These are phyloP conservation scores for Sanderia malayensis DNA, from an alignment of 30 jellyfish, hydroid and myxozoan species.

Conservation along the genomic window DNA sequence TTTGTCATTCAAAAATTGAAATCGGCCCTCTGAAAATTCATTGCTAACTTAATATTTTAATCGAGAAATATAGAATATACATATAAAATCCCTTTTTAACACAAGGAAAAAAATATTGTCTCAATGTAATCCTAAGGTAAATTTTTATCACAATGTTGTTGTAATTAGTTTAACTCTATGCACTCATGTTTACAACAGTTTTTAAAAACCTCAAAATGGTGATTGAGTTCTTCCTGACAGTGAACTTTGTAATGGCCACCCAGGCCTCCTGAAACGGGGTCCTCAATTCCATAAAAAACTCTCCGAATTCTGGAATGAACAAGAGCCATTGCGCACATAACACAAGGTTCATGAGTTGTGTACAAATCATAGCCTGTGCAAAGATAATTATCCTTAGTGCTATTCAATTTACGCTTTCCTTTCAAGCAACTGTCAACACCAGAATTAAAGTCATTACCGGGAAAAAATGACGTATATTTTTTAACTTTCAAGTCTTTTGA, in stretches of 20 bases:
- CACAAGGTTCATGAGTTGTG: slow-evolving; percentile 84
- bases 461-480: not conserved
- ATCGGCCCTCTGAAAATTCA: not conserved
- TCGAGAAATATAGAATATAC: not conserved
- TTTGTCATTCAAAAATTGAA: not conserved
- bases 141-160: too few relatives aligned
- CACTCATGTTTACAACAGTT: slow-evolving; percentile 16
- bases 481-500: not conserved
- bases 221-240: slow-evolving; percentile 76
- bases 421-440: not conserved
- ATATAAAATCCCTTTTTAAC: not conserved
- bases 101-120: not conserved
- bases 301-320: slow-evolving; percentile 82
- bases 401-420: not conserved
- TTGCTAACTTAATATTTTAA: too few relatives aligned
- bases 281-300: slow-evolving; percentile 61
- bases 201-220: slow-evolving; percentile 84
- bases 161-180: not conserved
- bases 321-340: slow-evolving; percentile 94
- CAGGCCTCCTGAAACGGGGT: slow-evolving; percentile 70
- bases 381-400: slow-evolving; percentile 20
- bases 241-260: slow-evolving; percentile 64
- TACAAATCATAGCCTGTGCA: slow-evolving; percentile 85
- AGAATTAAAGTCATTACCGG: not conserved
- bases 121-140: not conserved